These are phyloP conservation scores for Clupea harengus DNA, from an alignment of 2,113 vertebrate species.

Conservation along the genomic window DNA sequence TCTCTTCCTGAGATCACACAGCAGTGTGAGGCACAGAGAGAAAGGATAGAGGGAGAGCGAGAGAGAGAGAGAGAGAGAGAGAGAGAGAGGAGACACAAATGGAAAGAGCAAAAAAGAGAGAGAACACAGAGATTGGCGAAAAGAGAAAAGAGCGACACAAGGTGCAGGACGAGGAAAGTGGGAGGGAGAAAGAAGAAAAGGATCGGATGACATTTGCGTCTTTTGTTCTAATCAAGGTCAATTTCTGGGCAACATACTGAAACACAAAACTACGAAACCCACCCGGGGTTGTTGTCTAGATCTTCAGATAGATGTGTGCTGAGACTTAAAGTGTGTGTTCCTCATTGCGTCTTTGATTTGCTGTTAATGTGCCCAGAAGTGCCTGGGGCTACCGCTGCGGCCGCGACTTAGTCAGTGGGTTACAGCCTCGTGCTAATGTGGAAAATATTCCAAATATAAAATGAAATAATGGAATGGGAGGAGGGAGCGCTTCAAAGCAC, in stretches of 20 bases:
- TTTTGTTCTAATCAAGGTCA: not conserved
- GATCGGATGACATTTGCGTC: not conserved
- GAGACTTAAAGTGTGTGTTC: not conserved
- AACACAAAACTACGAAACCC: not conserved
- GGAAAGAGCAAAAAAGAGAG: not conserved
- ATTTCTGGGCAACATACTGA: not conserved
- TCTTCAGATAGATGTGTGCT: not conserved
- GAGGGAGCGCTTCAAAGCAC: constrained; percentile 42
- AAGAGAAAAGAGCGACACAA: not conserved
- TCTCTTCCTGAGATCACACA: constrained; percentile 25
- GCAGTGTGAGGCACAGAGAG: not conserved
- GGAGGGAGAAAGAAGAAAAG: not conserved
- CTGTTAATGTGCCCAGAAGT: constrained; percentile 13
- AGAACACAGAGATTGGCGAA: not conserved
- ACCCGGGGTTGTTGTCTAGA: not conserved
- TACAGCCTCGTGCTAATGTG: not conserved
- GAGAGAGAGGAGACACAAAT: not conserved
- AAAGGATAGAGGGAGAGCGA: not conserved
- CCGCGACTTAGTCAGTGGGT: constrained; percentile 23
- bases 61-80: not conserved
- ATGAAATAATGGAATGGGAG: constrained; percentile 37
- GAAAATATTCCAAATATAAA: constrained; percentile 10
- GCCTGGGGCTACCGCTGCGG: constrained; percentile 7
- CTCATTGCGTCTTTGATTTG: not conserved
- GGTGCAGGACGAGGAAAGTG: not conserved